Base-by-base conservation (phyloP, 1,140 invertebrate species). In the Eufriesea mexicana region DNA sequence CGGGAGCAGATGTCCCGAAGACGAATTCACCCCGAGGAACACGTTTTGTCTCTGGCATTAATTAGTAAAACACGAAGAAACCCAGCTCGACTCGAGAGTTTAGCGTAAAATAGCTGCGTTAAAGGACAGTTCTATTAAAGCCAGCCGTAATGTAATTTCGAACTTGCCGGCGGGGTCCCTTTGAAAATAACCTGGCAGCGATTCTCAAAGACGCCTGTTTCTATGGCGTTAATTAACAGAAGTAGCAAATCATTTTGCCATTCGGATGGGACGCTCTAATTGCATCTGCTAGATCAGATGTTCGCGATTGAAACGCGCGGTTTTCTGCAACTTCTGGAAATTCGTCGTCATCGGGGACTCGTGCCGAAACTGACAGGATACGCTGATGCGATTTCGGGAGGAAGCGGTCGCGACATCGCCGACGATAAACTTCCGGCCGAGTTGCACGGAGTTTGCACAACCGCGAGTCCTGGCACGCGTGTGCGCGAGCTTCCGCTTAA, bases 341-440 rank as follows among this genome's bases (percentile, higher is more conserved):
- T 82, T 57, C n/a, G 14, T 5, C 23, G 23, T 71, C 18, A 1
- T 4, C 54, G 20, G 5, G 10, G 14, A 10, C 49, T 47, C 25
- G 23, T 18, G 2, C 42, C 45, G 9, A 6, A 59, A 61, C 35
- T 42, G 49, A 64, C 70, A 66, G 62, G 16, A 57, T 67, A 55
- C 45, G 51, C 8, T 18, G 62, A 67, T 42, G 7, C 45, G 45
- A 78, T 70, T 77, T 82, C 42, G 42, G n/a, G n/a, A 25, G 42
- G 16, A 66, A 9, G 6, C 10, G 6, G 42, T 2, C 59, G 16
- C 61, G 10, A 51, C 55, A 14, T 25, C 64, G 20, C 10, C 57
- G 49, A 61, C 47, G 55, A 70, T 71, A 78, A 83, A 83, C 74
- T 78, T 83, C 55, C 54, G 18, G 23, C 2, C 28, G 0, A 12